A percentile compares a stretch with the other conserved stretches of the same genome.
Evolutionary conservation across 2,888 invertebrate genomes (phyloP).

Genomic region (Cantharis rustica): DNA sequence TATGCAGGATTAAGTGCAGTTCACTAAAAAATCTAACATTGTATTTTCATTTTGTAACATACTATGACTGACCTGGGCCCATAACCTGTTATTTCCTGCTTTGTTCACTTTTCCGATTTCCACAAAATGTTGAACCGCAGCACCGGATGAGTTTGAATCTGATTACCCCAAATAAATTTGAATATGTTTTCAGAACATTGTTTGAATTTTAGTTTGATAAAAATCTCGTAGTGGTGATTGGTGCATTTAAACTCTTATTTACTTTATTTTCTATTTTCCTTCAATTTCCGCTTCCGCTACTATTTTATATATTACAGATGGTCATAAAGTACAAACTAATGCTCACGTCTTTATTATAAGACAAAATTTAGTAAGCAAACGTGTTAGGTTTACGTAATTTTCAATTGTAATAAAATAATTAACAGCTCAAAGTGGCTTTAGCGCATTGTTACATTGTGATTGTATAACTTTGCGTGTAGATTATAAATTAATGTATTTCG

Average conservation of each 20-base stretch:
- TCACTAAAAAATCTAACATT: too few species aligned
- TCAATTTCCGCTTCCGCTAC: neutral
- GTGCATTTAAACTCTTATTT: neutral
- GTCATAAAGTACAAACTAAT: neutral
- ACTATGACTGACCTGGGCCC: too few species aligned
- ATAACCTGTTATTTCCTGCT: too few species aligned
- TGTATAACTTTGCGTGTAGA: neutral
- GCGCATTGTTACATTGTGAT: neutral
- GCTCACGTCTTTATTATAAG: neutral
- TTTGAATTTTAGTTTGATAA: neutral
- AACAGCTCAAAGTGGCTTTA: neutral
- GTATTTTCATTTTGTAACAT: too few species aligned
- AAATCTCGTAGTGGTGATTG: neutral
- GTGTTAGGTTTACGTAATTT: neutral
- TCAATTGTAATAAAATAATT: neutral
- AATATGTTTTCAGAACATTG: too few species aligned
- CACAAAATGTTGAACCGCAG: too few species aligned
- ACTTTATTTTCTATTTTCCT: neutral
- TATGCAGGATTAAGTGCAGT: too few species aligned
- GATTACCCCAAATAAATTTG: too few species aligned
- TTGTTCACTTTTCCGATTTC: too few species aligned
- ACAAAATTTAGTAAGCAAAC: neutral
- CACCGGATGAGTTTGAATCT: too few species aligned
- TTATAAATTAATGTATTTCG: neutral
- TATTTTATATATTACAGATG: neutral